phyloP scores from a whole-genome alignment of 2,113 vertebrate species.

The Bostrychus sinensis region DNA sequence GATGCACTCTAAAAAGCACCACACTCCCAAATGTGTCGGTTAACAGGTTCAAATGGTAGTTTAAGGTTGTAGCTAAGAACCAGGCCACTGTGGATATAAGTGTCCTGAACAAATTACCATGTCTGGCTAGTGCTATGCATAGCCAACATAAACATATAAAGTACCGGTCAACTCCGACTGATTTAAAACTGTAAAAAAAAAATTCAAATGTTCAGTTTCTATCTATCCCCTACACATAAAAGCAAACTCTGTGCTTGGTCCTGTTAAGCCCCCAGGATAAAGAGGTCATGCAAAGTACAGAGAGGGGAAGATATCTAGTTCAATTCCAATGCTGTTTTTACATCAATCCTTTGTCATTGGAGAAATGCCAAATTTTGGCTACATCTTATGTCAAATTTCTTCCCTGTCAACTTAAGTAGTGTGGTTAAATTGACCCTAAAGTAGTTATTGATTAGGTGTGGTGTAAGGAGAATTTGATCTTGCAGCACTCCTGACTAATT shows the following conservation, averaged over 20 bases:
- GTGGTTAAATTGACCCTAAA: conserved; percentile 43
- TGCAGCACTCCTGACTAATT: too few relatives aligned
- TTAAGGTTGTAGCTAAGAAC: too few relatives aligned
- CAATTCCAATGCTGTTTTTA: too few relatives aligned
- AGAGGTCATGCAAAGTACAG: conserved; percentile 20
- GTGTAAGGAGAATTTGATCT: conserved; percentile 24
- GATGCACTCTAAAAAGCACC: too few relatives aligned
- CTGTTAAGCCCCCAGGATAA: background rate
- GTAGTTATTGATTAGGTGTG: conserved; percentile 51
- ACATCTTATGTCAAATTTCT: too few relatives aligned
- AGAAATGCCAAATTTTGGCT: too few relatives aligned
- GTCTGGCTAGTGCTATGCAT: too few relatives aligned
- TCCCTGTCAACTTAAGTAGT: conserved; percentile 42
- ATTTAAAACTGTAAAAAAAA: background rate
- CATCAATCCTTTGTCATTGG: too few relatives aligned
- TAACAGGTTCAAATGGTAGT: conserved; percentile 16
- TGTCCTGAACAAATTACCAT: background rate
- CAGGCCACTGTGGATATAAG: conserved; percentile 8
- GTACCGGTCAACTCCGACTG: background rate
- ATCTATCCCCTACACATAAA: background rate
- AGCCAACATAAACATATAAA: too few relatives aligned
- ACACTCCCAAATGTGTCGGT: conserved; percentile 33
- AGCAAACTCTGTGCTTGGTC: background rate
- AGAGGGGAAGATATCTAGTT: too few relatives aligned
- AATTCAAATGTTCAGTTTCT: too few relatives aligned